Conservation (phyloP, 1,140 invertebrate genomes). For the Drosophila burlai region DNA sequence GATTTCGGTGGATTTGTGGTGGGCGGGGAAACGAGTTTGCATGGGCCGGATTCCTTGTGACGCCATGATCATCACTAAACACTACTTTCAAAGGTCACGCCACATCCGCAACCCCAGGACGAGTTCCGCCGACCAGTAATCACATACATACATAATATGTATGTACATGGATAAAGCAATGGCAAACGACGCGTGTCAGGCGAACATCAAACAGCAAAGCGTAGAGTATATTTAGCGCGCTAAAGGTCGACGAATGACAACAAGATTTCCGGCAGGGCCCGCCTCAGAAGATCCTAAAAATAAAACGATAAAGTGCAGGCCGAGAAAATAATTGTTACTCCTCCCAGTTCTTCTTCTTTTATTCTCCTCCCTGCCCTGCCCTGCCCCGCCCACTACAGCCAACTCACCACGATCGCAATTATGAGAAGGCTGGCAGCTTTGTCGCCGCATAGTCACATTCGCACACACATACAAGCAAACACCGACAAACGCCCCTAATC, state of each 20-base stretch:
- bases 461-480: slow-evolving; percentile 4
- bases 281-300: slow-evolving; percentile 45
- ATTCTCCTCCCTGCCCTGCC: neutral
- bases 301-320: slow-evolving; percentile 69
- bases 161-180: slow-evolving; percentile 15
- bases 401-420: slow-evolving; percentile 54
- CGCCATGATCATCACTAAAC: slow-evolving; percentile 21
- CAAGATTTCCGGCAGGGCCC: slow-evolving; percentile 71
- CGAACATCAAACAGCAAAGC: slow-evolving; percentile 25
- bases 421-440: slow-evolving; percentile 50
- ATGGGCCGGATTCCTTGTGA: slow-evolving; percentile 14
- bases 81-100: slow-evolving; percentile 30
- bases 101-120: slow-evolving; percentile 8
- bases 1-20: slow-evolving; percentile 25
- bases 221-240: slow-evolving; percentile 46
- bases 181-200: slow-evolving; percentile 16
- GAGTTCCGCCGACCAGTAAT: slow-evolving; percentile 17
- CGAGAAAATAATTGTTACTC: slow-evolving; percentile 54
- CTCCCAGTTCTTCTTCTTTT: slow-evolving; percentile 12
- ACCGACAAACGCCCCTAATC: slow-evolving; percentile 40
- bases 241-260: slow-evolving; percentile 82
- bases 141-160: neutral
- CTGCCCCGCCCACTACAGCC: neutral
- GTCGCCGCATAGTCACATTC: slow-evolving; percentile 37
- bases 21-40: neutral